Percentiles rank a stretch among this genome's conserved stretches.
Evolutionary conservation across 2,888 invertebrate genomes (phyloP).

Genomic region (Stenodera caucasica): DNA sequence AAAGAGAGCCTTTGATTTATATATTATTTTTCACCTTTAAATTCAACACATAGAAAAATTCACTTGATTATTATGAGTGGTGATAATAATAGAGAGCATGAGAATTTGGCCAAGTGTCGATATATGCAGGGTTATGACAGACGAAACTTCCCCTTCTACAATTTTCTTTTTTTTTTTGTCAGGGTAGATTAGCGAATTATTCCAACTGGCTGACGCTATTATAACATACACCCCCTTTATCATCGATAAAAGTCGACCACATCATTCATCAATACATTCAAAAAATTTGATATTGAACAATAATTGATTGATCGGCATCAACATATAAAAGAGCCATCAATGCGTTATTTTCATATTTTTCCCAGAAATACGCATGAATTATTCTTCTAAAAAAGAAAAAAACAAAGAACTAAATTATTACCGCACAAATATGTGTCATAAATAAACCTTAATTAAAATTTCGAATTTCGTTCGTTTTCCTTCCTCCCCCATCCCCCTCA

Average conservation of each 20-base stretch:
- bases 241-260: slow-evolving; percentile 18
- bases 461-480: too few species aligned
- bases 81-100: too few species aligned
- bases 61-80: too few species aligned
- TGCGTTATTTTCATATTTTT: slow-evolving; percentile 21
- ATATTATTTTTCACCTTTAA: too few species aligned
- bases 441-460: too few species aligned
- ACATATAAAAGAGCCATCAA: slow-evolving; percentile 50
- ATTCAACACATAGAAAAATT: too few species aligned
- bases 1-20: slow-evolving; percentile 48
- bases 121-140: slow-evolving; percentile 45
- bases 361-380: slow-evolving; percentile 44
- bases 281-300: slow-evolving; percentile 14
- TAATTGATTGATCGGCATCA: slow-evolving; percentile 49
- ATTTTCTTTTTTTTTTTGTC: neutral
- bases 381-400: too few species aligned
- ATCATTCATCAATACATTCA: slow-evolving; percentile 26
- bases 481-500: too few species aligned
- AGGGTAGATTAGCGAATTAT: slow-evolving; percentile 54
- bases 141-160: slow-evolving; percentile 32
- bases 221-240: slow-evolving; percentile 41
- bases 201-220: slow-evolving; percentile 51
- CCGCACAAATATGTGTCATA: too few species aligned
- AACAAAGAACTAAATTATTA: too few species aligned
- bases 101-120: slow-evolving; percentile 51